A percentile compares a stretch with the other conserved stretches of the same genome.
Evolutionary conservation across 1,140 invertebrate species (phyloP).

Genomic region (Drosophila tani): DNA sequence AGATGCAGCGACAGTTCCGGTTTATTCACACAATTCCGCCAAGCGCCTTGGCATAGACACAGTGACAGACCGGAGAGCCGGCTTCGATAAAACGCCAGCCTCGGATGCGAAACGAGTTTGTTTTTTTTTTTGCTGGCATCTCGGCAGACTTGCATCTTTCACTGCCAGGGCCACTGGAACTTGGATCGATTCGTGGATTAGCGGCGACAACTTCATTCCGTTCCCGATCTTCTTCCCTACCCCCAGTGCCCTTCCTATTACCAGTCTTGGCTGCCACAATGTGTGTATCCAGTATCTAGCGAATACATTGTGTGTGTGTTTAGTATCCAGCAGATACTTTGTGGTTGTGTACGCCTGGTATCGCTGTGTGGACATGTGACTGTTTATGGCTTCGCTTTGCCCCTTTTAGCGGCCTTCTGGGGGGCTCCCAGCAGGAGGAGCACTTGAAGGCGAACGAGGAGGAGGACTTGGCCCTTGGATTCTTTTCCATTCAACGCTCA

Average conservation of each 20-base stretch:
- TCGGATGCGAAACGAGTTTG: conserved; percentile 54
- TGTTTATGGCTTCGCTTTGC: conserved; percentile 47
- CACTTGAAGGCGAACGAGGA: not conserved
- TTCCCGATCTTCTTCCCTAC: conserved; percentile 34
- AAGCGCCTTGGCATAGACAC: conserved; percentile 40
- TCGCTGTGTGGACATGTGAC: conserved; percentile 37
- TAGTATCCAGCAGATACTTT: no score
- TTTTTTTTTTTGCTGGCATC: conserved; percentile 13
- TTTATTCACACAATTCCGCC: conserved; percentile 62
- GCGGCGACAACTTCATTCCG: conserved; percentile 73
- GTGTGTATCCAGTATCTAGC: conserved; percentile 41
- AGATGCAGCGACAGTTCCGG: conserved; percentile 58
- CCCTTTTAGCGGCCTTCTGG: conserved; percentile 31
- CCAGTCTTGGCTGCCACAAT: conserved; percentile 3
- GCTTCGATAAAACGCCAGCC: conserved; percentile 41
- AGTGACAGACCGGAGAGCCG: conserved; percentile 23
- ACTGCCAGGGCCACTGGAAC: conserved; percentile 66
- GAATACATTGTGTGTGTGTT: no score
- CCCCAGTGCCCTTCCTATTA: conserved; percentile 1
- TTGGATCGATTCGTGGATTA: conserved; percentile 58
- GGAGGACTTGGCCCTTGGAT: conserved; percentile 30
- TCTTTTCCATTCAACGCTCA: conserved; percentile 46
- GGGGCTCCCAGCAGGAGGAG: conserved; percentile 19
- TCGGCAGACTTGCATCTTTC: conserved; percentile 49
- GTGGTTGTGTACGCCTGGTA: not conserved